Percentiles rank a stretch among this genome's conserved stretches.
Evolutionary conservation across 2,888 invertebrate genomes (phyloP).

Genomic region (Tetheella fluctuosa): DNA sequence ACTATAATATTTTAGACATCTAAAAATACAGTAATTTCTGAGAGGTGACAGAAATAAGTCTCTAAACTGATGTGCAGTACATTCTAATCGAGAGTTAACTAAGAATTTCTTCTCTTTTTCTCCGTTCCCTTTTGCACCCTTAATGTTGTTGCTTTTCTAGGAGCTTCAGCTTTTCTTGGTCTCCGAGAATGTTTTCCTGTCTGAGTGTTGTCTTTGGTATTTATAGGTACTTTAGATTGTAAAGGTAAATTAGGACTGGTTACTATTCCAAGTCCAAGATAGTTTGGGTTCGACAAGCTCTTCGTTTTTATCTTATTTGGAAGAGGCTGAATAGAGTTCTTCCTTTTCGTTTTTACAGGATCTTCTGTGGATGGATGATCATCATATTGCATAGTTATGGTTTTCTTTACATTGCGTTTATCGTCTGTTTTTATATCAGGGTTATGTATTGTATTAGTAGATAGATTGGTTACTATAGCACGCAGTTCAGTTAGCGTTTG

Average conservation of each 20-base stretch:
- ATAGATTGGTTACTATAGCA: slow-evolving; percentile 51
- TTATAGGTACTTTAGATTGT: slow-evolving; percentile 27
- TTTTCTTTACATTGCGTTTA: slow-evolving; percentile 37
- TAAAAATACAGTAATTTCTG: not conserved
- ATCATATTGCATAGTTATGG: slow-evolving; percentile 48
- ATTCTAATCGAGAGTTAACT: not conserved
- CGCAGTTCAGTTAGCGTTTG: slow-evolving; percentile 62
- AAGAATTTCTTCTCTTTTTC: slow-evolving; percentile 33
- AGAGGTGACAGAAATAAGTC: not conserved
- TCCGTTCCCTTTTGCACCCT: slow-evolving; percentile 40
- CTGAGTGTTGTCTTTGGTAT: slow-evolving; percentile 24
- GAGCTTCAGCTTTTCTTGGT: slow-evolving; percentile 46
- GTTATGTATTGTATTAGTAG: slow-evolving; percentile 38
- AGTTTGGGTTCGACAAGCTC: slow-evolving; percentile 37
- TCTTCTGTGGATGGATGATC: slow-evolving; percentile 10
- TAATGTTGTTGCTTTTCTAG: slow-evolving; percentile 45
- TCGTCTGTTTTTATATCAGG: slow-evolving; percentile 36
- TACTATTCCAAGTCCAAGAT: slow-evolving; percentile 14
- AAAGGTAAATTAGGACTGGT: slow-evolving; percentile 18
- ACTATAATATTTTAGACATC: not conserved
- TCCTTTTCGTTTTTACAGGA: slow-evolving; percentile 37
- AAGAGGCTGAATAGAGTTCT: slow-evolving; percentile 35
- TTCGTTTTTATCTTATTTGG: slow-evolving; percentile 45
- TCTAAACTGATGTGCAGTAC: not conserved
- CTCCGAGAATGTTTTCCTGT: slow-evolving; percentile 16